Percentiles rank a stretch among this genome's conserved stretches.
Evolutionary conservation across 1,140 invertebrate species (phyloP).

Genomic region (Tyrophagus putrescentiae): DNA sequence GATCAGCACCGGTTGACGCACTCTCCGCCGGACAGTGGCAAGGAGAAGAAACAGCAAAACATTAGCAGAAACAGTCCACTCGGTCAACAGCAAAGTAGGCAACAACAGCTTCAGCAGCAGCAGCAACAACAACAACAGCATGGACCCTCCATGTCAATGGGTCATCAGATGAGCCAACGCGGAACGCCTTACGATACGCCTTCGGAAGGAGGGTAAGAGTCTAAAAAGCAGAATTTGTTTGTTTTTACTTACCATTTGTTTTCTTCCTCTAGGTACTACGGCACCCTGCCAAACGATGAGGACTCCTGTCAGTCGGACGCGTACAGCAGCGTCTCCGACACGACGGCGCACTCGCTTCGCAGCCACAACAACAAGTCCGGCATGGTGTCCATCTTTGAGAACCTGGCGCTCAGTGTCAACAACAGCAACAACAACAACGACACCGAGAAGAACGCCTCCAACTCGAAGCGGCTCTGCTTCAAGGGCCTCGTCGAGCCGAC

Average conservation of each 20-base stretch:
- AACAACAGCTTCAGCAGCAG: no score
- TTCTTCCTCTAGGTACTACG: not conserved
- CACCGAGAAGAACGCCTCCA: not conserved
- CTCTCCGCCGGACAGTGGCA: no score
- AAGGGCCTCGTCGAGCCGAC: not conserved
- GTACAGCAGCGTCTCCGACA: not conserved
- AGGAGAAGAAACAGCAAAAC: no score
- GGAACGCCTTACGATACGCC: not conserved
- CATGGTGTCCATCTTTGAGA: not conserved
- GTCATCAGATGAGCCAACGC: not conserved
- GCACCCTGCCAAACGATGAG: not conserved
- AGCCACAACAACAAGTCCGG: not conserved
- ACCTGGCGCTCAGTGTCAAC: not conserved
- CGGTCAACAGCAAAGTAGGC: no score
- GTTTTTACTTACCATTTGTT: not conserved
- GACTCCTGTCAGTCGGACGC: conserved; percentile 3
- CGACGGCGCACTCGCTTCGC: not conserved
- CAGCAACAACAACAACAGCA: no score
- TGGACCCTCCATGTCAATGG: not conserved
- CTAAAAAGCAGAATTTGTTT: not conserved
- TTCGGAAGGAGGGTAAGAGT: not conserved
- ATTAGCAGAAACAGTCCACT: no score
- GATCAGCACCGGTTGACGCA: no score
- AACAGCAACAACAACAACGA: no score
- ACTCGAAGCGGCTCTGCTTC: not conserved